A percentile compares a stretch with the other conserved stretches of the same genome.
Conservation (phyloP, 2,888 invertebrate genomes). For the Agrilus mali region DNA sequence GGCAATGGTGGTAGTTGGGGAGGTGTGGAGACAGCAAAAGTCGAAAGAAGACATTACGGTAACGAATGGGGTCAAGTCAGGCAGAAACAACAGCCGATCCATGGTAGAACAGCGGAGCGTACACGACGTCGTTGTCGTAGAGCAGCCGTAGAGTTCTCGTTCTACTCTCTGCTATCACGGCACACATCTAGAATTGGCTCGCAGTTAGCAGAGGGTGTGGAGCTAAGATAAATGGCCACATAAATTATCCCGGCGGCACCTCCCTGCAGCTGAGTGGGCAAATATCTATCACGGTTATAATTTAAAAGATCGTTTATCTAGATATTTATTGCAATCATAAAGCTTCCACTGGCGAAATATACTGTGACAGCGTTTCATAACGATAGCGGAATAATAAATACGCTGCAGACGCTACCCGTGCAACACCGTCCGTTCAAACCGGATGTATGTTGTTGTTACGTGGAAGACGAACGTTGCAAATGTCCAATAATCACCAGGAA, state of each 20-base stretch:
- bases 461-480: too few species aligned
- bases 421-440: not conserved
- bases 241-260: slow-evolving; percentile 34
- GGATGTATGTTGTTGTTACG: too few species aligned
- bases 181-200: slow-evolving; percentile 47
- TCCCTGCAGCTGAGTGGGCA: slow-evolving; percentile 37
- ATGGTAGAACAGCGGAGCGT: too few species aligned
- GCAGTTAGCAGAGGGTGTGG: slow-evolving; percentile 39
- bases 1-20: too few species aligned
- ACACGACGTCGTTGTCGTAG: too few species aligned
- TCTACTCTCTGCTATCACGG: slow-evolving; percentile 26
- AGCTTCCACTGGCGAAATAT: slow-evolving; percentile 30
- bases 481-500: too few species aligned
- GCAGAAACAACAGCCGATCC: slow-evolving; percentile 33
- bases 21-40: slow-evolving; percentile 25
- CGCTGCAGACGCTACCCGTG: not conserved
- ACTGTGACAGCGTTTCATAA: slow-evolving; percentile 24
- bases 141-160: slow-evolving; percentile 3
- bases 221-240: slow-evolving; percentile 37
- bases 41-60: slow-evolving; percentile 36
- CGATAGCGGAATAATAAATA: slow-evolving; percentile 19
- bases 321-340: slow-evolving; percentile 38
- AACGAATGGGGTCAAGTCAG: slow-evolving; percentile 36
- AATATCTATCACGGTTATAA: slow-evolving; percentile 38
- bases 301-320: slow-evolving; percentile 38